Percentiles rank a stretch among this genome's conserved stretches.
phyloP scores from a whole-genome alignment of 2,113 vertebrate genomes.

The Monarcha castaneiventris region DNA sequence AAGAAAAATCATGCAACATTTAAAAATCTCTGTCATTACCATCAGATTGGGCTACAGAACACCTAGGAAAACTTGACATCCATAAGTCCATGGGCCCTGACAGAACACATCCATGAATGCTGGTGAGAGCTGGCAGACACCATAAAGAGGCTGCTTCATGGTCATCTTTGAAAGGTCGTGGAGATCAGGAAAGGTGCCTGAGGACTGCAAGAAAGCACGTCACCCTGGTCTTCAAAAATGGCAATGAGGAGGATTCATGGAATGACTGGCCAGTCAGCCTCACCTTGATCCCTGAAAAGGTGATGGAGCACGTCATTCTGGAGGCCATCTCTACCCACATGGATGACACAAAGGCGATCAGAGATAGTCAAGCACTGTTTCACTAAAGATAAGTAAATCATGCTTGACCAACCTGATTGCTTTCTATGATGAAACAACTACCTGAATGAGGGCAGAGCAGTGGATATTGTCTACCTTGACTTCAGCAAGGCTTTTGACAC shows the following conservation, averaged over 20 bases:
- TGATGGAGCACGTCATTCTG: neutral
- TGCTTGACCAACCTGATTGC: neutral
- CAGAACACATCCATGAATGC: neutral
- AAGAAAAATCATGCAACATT: neutral
- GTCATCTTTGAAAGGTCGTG: rapidly evolving
- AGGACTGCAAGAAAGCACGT: neutral
- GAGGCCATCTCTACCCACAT: neutral
- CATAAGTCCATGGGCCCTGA: neutral
- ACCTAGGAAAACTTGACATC: neutral
- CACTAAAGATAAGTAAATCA: neutral
- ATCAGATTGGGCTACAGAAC: neutral
- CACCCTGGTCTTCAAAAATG: neutral
- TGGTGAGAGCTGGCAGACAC: neutral
- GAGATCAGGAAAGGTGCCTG: neutral
- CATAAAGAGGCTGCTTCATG: neutral
- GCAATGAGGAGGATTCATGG: neutral
- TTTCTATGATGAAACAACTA: neutral
- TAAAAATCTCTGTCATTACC: neutral
- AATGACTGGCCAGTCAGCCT: neutral
- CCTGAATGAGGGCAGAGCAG: neutral
- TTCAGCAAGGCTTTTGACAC: neutral
- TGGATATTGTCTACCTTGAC: neutral
- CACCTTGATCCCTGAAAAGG: rapidly evolving
- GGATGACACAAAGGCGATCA: neutral
- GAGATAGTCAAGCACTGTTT: neutral